phyloP scores from a whole-genome alignment of 2,113 vertebrate genomes.

The Apus apus region DNA sequence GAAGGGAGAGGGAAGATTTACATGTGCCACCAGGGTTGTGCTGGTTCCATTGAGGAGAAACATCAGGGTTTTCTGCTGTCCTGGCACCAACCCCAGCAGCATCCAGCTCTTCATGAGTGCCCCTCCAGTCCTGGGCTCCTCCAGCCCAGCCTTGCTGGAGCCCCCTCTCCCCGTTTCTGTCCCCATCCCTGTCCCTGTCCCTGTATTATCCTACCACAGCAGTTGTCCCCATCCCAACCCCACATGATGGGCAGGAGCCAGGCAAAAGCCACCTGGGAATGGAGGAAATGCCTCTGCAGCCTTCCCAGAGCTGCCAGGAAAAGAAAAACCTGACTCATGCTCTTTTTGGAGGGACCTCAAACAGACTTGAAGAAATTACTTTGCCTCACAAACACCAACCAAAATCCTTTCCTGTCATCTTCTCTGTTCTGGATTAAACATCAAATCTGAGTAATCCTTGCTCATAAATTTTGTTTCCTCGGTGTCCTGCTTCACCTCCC shows the following conservation, averaged over 20 bases:
- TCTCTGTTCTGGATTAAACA: background rate
- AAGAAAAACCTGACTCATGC: background rate
- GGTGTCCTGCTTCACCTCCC: too few species aligned
- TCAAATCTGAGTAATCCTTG: too few species aligned
- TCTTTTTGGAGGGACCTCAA: background rate
- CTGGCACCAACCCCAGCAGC: background rate
- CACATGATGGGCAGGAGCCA: rapidly evolving
- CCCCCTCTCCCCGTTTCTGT: rapidly evolving
- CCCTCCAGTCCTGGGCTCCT: background rate
- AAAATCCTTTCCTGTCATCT: background rate
- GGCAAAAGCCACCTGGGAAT: too few species aligned
- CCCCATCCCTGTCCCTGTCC: too few species aligned
- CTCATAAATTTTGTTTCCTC: background rate
- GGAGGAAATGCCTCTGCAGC: background rate
- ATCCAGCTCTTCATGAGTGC: slow-evolving; percentile 1
- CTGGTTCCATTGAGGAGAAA: background rate
- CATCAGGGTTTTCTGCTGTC: background rate
- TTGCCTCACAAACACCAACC: background rate
- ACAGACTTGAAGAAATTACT: background rate
- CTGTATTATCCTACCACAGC: background rate
- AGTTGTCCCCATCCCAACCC: background rate
- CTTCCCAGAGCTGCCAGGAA: background rate
- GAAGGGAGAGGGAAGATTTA: background rate
- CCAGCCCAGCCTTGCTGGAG: background rate
- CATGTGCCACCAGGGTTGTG: rapidly evolving